Evolutionary conservation across 2,888 invertebrate species (phyloP).

Genomic region (Halocaridina rubra): DNA sequence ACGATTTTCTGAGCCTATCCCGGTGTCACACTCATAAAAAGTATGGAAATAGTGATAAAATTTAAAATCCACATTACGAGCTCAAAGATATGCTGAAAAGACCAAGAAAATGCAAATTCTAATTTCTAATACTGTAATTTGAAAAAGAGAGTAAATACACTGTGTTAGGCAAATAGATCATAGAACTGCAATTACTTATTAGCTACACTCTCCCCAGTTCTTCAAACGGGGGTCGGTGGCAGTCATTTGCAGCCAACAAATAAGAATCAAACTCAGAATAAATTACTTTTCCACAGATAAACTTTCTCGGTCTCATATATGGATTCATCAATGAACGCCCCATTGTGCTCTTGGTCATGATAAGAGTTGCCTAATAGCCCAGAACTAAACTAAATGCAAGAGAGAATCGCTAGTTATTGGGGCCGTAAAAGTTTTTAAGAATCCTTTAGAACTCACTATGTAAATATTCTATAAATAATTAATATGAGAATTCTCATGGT

Average conservation of each 20-base stretch:
- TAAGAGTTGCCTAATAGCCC: no score
- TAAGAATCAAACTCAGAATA: slow-evolving; percentile 18
- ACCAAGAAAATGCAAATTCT: no score
- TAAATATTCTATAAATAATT: neutral
- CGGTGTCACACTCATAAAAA: no score
- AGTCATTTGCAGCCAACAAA: no score
- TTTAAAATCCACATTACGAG: no score
- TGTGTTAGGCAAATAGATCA: neutral
- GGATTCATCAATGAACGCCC: neutral
- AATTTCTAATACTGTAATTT: no score
- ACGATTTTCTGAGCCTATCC: no score
- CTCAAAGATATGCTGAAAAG: no score
- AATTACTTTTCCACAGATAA: slow-evolving; percentile 30
- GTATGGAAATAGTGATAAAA: no score
- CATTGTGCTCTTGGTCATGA: neutral
- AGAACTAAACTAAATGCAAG: neutral
- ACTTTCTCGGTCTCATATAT: slow-evolving; percentile 17
- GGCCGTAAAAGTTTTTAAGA: neutral
- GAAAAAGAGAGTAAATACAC: no score
- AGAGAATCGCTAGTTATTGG: neutral
- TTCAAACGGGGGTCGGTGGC: neutral
- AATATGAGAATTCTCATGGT: neutral
- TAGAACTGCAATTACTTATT: neutral
- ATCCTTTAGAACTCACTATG: neutral
- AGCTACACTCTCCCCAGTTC: neutral